Evolutionary conservation across 2,797 vertebrate genomes (phyloP).

Genomic region (Cryptoblepharus egeriae): DNA sequence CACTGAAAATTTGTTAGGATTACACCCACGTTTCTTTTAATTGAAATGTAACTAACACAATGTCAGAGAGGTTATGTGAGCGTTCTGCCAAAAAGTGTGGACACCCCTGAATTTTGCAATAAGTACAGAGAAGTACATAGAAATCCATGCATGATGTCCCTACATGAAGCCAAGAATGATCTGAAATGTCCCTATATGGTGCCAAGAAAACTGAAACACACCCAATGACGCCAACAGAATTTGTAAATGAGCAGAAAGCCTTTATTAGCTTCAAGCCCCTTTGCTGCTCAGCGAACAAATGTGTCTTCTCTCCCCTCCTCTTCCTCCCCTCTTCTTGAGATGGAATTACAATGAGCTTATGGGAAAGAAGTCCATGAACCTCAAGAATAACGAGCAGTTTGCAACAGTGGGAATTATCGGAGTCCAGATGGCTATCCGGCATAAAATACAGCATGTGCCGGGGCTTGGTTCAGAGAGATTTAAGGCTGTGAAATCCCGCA

Average conservation of each 20-base stretch:
- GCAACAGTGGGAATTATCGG: conserved; percentile 29
- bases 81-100: too few relatives aligned
- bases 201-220: too few relatives aligned
- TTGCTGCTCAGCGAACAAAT: background rate
- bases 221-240: background rate
- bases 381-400: background rate
- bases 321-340: background rate
- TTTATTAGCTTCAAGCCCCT: background rate
- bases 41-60: too few relatives aligned
- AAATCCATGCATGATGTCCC: too few relatives aligned
- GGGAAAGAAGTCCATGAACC: background rate
- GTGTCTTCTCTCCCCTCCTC: too few relatives aligned
- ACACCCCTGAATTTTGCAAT: too few relatives aligned
- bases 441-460: background rate
- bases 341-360: background rate
- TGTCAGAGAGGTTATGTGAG: too few relatives aligned
- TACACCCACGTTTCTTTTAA: too few relatives aligned
- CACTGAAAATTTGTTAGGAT: too few relatives aligned
- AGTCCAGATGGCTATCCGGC: conserved; percentile 8
- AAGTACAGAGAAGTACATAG: too few relatives aligned
- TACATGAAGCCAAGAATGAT: too few relatives aligned
- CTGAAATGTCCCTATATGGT: too few relatives aligned
- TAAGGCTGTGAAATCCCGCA: conserved; percentile 12
- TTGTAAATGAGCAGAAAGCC: background rate
- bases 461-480: conserved; percentile 15